Conservation (phyloP, 2,113 vertebrate genomes). For the Corythaeola cristata region DNA sequence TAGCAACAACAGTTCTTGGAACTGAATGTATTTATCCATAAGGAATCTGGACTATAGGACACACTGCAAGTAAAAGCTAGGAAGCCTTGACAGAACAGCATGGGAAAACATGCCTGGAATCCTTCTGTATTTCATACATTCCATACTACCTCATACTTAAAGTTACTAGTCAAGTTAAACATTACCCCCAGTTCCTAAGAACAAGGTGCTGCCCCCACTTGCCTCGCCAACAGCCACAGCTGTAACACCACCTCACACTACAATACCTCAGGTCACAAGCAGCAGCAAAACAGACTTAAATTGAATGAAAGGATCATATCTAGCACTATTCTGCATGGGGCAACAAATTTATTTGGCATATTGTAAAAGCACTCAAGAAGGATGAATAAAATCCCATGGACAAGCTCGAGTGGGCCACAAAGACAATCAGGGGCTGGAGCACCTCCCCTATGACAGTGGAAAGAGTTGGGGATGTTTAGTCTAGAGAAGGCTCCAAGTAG, state of each 20-base stretch:
- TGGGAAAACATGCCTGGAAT: neutral
- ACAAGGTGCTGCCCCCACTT: neutral
- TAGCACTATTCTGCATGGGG: neutral
- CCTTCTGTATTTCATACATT: neutral
- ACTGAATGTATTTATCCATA: neutral
- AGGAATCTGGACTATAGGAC: neutral
- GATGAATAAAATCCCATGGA: neutral
- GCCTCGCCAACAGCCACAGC: neutral
- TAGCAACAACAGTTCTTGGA: neutral
- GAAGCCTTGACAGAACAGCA: neutral
- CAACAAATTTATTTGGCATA: neutral
- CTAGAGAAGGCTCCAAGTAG: too few species aligned
- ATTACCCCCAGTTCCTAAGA: neutral
- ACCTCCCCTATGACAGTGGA: too few species aligned
- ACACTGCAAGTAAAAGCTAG: neutral
- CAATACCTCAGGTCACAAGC: neutral
- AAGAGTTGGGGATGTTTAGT: too few species aligned
- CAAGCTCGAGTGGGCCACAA: rapidly evolving
- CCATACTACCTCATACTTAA: neutral
- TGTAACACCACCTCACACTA: neutral
- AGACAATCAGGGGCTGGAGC: neutral
- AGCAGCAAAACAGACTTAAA: neutral
- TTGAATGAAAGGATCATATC: neutral
- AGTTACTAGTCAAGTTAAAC: neutral
- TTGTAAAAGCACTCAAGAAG: neutral